These are phyloP conservation scores for Nomada ruficornis DNA, from an alignment of 2,888 invertebrate genomes.

Conservation along the genomic window DNA sequence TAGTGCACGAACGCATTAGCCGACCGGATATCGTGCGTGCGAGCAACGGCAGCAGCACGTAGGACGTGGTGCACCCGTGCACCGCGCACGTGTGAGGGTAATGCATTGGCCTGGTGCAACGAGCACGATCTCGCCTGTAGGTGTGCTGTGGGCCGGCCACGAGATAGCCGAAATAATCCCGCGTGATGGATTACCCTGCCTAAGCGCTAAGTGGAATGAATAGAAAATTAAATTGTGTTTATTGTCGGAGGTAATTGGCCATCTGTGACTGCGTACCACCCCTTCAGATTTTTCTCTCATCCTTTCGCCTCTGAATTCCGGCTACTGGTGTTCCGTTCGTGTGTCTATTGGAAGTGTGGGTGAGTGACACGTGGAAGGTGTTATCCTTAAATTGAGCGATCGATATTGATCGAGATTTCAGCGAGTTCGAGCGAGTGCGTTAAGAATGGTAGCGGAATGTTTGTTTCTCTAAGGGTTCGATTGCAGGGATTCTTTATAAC, in stretches of 20 bases:
- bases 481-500: too few relatives aligned
- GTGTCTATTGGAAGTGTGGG: not conserved
- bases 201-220: slow-evolving; percentile 81
- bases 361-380: not conserved
- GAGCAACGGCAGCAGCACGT: slow-evolving; percentile 37
- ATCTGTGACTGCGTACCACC: slow-evolving; percentile 77
- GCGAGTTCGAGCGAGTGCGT: not conserved
- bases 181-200: slow-evolving; percentile 78
- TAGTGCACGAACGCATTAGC: slow-evolving; percentile 76
- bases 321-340: not conserved
- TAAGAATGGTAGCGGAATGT: too few relatives aligned
- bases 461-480: too few relatives aligned
- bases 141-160: slow-evolving; percentile 74
- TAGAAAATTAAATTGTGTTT: slow-evolving; percentile 82
- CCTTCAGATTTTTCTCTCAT: slow-evolving; percentile 52
- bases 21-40: slow-evolving; percentile 60
- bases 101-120: slow-evolving; percentile 31
- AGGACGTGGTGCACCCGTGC: slow-evolving; percentile 33
- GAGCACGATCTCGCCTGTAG: slow-evolving; percentile 49
- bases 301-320: not conserved
- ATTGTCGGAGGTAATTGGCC: slow-evolving; percentile 82
- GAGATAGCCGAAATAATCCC: slow-evolving; percentile 79
- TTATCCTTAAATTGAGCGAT: not conserved
- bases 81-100: slow-evolving; percentile 45
- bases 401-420: not conserved